Percentiles rank a stretch among this genome's conserved stretches.
Conservation (phyloP, 2,797 vertebrate species). For the Sciaenops ocellatus region DNA sequence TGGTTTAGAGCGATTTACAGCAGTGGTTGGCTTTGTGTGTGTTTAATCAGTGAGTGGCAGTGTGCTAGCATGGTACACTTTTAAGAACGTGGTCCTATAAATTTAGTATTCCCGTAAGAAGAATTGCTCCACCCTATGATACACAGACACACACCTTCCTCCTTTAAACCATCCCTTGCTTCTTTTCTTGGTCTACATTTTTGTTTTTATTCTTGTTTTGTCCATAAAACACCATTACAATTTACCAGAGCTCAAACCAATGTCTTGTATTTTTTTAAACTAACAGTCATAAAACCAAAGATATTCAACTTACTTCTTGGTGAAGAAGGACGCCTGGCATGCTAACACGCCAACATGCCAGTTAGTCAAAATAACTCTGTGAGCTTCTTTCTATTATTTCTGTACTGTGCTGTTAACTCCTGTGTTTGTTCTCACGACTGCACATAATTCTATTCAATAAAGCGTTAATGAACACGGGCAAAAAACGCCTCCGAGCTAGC, state of each 20-base stretch:
- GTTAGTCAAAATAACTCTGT: not conserved
- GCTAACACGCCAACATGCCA: not conserved
- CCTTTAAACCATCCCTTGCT: not conserved
- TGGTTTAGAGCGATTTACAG: constrained; percentile 70
- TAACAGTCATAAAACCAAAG: not conserved
- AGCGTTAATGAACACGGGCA: not conserved
- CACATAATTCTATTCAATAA: not conserved
- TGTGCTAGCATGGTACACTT: constrained; percentile 11
- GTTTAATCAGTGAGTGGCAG: constrained; percentile 49
- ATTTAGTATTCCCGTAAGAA: constrained; percentile 38
- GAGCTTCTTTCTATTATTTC: not conserved
- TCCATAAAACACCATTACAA: not conserved
- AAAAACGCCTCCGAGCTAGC: not conserved
- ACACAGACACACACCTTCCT: not conserved
- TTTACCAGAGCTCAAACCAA: not conserved
- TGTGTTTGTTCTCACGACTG: not conserved
- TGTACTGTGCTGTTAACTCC: not conserved
- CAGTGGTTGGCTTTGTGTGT: constrained; percentile 41
- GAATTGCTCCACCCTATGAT: constrained; percentile 12
- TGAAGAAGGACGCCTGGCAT: not conserved
- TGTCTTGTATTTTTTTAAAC: not conserved
- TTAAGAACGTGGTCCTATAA: constrained; percentile 12
- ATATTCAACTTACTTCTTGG: not conserved
- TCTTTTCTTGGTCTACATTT: not conserved
- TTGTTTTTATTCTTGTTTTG: not conserved